Base-by-base conservation (phyloP, 1,140 invertebrate species). In the Hyposmocoma kahamanoa region DNA sequence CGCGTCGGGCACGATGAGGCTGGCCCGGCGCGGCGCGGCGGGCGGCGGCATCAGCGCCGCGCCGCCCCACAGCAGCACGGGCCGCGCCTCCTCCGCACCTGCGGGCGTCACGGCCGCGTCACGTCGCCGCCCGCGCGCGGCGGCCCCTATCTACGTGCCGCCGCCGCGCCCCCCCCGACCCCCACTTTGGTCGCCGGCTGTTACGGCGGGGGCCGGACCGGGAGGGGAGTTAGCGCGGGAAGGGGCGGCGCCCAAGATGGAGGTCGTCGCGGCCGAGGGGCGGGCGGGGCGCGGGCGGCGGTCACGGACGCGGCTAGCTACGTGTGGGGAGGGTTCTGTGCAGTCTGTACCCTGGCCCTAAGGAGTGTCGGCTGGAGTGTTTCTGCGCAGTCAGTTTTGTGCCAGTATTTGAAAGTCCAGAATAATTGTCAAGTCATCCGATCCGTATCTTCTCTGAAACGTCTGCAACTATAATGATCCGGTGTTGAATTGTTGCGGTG, bases 21-120 rank as follows among this genome's bases (percentile, higher is more conserved):
- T 90, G 19, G 90, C 85, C 0, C 90, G 82, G 18, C 90, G 83
- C 24, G 88, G 85, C 18, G 86, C 85, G 21, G 88, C 85, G 22
- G 88, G 88, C 19, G 90, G 90, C 42, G 90, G 90, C 87, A 90
- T 90, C 88, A 91, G 90, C 42, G 86, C 73, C 24, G 73, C 68
- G 51, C 78, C 84, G 57, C 87, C 87, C 87, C 86, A 85, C 62
- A 86, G 53, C 66, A 85, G 57, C 61, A 70, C 54, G 8, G 70
- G 71, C 42, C 59, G 75, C 17, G 66, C 53, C 34, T 84, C 84
- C 42, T 53, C 58, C 8, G 32, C 53, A 53, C 59, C 63, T 61
- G 58, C 43, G 18, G 8, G 24, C 13, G 11, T 19, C 15, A 43
- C 20, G 21, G 46, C 44, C 11, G 20, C 10, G 8, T n/a, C 24